Base-by-base conservation (phyloP, 2,888 invertebrate species). In the Dromius quadrimaculatus region DNA sequence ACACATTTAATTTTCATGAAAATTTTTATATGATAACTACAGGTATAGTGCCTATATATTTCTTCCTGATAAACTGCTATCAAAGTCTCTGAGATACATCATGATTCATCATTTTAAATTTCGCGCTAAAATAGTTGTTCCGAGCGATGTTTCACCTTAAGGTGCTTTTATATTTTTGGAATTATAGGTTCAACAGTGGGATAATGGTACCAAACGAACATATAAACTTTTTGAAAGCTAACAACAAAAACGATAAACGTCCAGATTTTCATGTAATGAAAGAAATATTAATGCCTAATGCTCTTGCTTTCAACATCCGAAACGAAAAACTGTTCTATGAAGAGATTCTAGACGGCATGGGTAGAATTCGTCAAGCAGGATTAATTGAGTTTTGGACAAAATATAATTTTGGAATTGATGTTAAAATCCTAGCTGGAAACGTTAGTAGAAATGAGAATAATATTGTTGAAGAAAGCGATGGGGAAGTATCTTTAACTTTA, bases 221-320 rank as follows among this genome's bases (percentile, higher is more conserved):
- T 28, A 32, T 64, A 15, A 22, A 64, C 20, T 45, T 32, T 32
- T 47, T 64, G 20, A 64, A 64, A 64, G 32, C 17, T n/a, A 64
- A 45, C 9, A 23, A 13, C n/a, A 45, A 32, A 45, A 64, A 64
- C 32, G 47, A 3, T 17, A 23, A 32, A 45, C 15, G 64, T 1
- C 32, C 64, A 1, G 17, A 45, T 45, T 64, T 36, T 17, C 34
- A 64, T 20, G 47, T 47, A 15, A 17, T 70, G 22, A 23, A 32
- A 11, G 70, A 70, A 5, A 62, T 32, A 20, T n/a, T 47, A 23
- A 70, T 70, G 70, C 70, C 70, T 4, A 70, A 45, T 47, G 61
- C 47, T 0, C 36, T 36, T 15, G 62, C 70, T 6, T 70, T 36
- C 38, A 38, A 50, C 13, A 50, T 70, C 20, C 61, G 13, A 20